Base-by-base conservation (phyloP, 2,888 invertebrate species). In the Bellardia bayeri region DNA sequence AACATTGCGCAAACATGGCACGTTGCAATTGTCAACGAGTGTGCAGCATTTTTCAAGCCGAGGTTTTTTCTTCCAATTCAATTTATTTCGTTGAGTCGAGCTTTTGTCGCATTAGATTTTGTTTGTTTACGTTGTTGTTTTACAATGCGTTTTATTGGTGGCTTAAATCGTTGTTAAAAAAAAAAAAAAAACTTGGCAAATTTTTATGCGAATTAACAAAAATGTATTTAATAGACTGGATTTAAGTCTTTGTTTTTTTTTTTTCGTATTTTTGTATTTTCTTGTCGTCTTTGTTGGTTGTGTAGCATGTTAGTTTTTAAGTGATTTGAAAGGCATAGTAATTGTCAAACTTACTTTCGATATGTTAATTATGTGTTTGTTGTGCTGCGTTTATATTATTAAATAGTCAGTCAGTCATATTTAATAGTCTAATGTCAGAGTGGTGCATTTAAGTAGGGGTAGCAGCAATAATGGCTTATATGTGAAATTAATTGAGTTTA, bases 1-100 rank as follows among this genome's bases (percentile, higher is more conserved):
- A 79, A 81, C 76, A 86, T 88, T 88, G 83, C 81, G 86, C 83
- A 88, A 88, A 86, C 86, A 69, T 69, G 86, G 88, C 88, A 88
- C 88, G 86, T 88, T 86, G 86, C 83, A 88, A 84, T 85, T 85
- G 87, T 85, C 87, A 87, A 81, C 87, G 76, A 84, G 72, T 80
- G 83, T 76, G 51, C 56, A 69, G 82, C 82, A 72, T 49, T 78
- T 78, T 82, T 75, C 58, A 71, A 76, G 72, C 80, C 63, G 56
- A 49, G 11, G 37, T 6, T 58, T 7, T 33, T 33, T 6, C 14
- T 58, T 58, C 40, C 40, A 51, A 51, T 51, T 58, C 11, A 58
- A 13, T 68, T 30, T 13, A 13, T 79, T 64, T 61, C 42, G 33
- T 58, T 74, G 58, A 84, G 54, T 45, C 45, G 56, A 76, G 45